Percentiles rank a stretch among this genome's conserved stretches.
These are phyloP conservation scores for Eulacestoma nigropectus DNA, from an alignment of 2,113 vertebrate genomes.

Conservation along the genomic window DNA sequence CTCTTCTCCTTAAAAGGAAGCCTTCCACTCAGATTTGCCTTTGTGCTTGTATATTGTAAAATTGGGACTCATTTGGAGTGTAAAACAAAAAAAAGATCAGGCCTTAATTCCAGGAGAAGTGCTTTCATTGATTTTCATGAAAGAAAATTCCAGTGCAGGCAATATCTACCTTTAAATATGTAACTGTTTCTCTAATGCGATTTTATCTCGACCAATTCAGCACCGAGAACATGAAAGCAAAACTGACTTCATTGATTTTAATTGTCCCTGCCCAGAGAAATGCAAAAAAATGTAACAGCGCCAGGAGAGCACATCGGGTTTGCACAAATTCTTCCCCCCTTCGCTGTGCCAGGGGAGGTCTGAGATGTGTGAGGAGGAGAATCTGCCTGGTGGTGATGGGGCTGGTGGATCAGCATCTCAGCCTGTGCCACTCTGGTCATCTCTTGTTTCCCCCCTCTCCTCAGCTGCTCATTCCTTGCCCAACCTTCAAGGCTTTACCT, in stretches of 20 bases:
- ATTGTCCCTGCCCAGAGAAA: slow-evolving; percentile 30
- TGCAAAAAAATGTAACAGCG: not conserved
- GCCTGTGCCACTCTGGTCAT: not conserved
- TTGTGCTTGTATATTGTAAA: slow-evolving; percentile 8
- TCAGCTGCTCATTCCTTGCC: not conserved
- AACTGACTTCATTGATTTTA: slow-evolving; percentile 54
- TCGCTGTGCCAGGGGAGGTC: not conserved
- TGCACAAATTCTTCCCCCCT: not conserved
- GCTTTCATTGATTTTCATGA: slow-evolving; percentile 43
- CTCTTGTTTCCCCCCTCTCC: accelerated
- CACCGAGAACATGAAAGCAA: slow-evolving; percentile 13
- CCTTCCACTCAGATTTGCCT: slow-evolving; percentile 21
- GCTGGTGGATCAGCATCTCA: not conserved
- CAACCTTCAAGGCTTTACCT: not conserved
- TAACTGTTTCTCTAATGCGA: slow-evolving; percentile 46
- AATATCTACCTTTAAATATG: slow-evolving; percentile 30
- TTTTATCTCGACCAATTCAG: slow-evolving; percentile 45
- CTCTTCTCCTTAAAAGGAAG: slow-evolving; percentile 32
- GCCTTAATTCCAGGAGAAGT: slow-evolving; percentile 31
- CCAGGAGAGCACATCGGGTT: not conserved
- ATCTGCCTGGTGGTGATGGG: not conserved
- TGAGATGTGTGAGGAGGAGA: not conserved
- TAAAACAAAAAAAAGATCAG: slow-evolving; percentile 18
- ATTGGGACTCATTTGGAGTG: slow-evolving; percentile 5
- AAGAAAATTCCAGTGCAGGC: slow-evolving; percentile 42